Conservation (phyloP, 2,888 invertebrate species). For the Cryptus armator region DNA sequence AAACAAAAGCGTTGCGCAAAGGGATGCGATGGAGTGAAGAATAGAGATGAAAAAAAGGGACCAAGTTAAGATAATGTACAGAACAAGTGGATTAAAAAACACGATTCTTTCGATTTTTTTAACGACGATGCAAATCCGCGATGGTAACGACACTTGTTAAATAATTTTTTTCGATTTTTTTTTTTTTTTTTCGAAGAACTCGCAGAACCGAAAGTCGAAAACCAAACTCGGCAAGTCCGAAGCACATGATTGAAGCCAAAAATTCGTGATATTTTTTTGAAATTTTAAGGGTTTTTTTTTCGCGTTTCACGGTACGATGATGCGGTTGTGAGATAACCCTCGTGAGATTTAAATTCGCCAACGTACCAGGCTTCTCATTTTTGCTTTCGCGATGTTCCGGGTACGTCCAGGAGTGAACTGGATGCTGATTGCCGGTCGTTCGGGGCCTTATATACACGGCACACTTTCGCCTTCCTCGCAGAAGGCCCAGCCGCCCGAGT, state of each 20-base stretch:
- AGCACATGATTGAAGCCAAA: slow-evolving; percentile 7
- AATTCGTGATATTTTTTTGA: background rate
- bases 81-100: slow-evolving; percentile 5
- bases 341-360: slow-evolving; percentile 38
- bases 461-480: slow-evolving; percentile 87
- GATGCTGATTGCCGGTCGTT: slow-evolving; percentile 86
- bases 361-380: slow-evolving; percentile 85
- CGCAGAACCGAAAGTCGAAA: background rate
- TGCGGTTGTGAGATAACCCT: background rate
- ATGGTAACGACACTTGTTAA: slow-evolving; percentile 43
- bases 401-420: slow-evolving; percentile 88
- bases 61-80: background rate
- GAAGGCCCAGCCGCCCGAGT: slow-evolving; percentile 76
- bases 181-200: background rate
- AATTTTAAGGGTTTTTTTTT: slow-evolving; percentile 1
- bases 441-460: slow-evolving; percentile 87
- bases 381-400: slow-evolving; percentile 84
- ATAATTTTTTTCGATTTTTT: background rate
- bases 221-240: background rate
- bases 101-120: slow-evolving; percentile 18
- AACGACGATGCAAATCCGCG: slow-evolving; percentile 13
- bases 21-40: background rate
- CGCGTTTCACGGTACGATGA: slow-evolving; percentile 34
- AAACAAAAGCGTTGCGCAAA: background rate
- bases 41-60: background rate